Percentiles rank a stretch among this genome's conserved stretches.
Conservation (phyloP, 2,888 invertebrate species). For the Disparrhopalites patrizii region DNA sequence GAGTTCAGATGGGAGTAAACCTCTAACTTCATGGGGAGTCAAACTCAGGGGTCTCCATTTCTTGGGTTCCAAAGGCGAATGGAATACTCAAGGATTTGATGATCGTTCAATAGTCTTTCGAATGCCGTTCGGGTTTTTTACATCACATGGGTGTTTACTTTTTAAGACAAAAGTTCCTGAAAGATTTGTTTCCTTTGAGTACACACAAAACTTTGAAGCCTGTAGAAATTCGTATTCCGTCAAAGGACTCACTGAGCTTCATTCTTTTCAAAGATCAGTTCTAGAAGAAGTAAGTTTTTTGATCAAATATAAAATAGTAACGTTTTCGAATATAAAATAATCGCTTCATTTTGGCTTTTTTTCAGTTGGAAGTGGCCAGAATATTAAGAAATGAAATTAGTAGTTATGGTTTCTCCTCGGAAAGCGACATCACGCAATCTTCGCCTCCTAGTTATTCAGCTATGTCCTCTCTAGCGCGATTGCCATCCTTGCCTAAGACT, state of each 20-base stretch:
- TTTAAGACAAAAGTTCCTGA: constrained; percentile 41
- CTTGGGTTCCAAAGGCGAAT: constrained; percentile 51
- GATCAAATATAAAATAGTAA: too few relatives aligned
- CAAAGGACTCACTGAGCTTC: constrained; percentile 39
- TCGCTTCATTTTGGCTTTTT: neutral
- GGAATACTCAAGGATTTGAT: constrained; percentile 58
- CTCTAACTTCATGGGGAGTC: constrained; percentile 67
- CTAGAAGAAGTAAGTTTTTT: constrained; percentile 42
- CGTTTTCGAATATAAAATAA: too few relatives aligned
- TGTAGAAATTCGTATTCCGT: constrained; percentile 40
- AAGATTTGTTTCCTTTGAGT: constrained; percentile 25
- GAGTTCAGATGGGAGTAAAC: constrained; percentile 42
- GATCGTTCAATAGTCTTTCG: constrained; percentile 75
- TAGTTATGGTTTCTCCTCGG: constrained; percentile 33
- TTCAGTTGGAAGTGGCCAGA: constrained; percentile 38
- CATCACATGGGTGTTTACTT: constrained; percentile 55
- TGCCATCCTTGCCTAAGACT: constrained; percentile 13
- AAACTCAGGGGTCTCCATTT: constrained; percentile 78
- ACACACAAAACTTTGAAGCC: constrained; percentile 26
- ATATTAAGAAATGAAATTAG: constrained; percentile 40
- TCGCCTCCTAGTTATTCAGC: neutral
- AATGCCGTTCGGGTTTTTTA: constrained; percentile 82
- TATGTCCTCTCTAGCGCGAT: neutral
- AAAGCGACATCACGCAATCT: constrained; percentile 1
- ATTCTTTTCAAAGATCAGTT: constrained; percentile 42